Percentiles rank a stretch among this genome's conserved stretches.
These are phyloP conservation scores for Turritopsis dohrnii DNA, from an alignment of 30 jellyfish, hydroid and myxozoan genomes.

Conservation along the genomic window DNA sequence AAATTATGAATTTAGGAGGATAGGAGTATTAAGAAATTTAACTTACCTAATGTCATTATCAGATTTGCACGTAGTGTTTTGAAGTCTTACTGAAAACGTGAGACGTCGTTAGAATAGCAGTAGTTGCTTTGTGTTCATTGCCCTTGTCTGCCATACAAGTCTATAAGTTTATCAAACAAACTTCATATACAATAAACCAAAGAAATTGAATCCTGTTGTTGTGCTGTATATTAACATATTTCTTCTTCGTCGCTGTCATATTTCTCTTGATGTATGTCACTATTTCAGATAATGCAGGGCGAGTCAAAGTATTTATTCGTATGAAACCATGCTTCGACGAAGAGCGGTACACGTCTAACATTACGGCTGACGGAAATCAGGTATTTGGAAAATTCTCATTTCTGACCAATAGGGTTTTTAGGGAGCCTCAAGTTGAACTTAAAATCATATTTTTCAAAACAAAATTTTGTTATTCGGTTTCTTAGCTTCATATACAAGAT, in stretches of 20 bases:
- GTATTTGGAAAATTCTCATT: not conserved
- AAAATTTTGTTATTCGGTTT: not conserved
- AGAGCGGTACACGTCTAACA: constrained; percentile 1
- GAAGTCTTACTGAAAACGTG: no score
- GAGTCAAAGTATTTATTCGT: constrained; percentile 45
- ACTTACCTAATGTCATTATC: no score
- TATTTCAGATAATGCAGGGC: constrained; percentile 24
- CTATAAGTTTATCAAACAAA: not conserved
- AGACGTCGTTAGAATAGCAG: no score
- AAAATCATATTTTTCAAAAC: not conserved
- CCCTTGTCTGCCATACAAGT: not conserved
- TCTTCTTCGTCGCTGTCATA: no score
- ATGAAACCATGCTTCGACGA: constrained; percentile 32
- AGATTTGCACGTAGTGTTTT: no score
- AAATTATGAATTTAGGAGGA: no score
- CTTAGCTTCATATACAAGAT: constrained; percentile 11
- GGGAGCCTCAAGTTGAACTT: not conserved
- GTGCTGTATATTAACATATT: no score
- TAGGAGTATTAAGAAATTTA: no score
- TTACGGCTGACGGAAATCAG: constrained; percentile 4
- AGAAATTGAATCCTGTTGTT: not conserved
- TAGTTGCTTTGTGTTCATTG: no score
- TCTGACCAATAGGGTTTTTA: no score
- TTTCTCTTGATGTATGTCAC: no score
- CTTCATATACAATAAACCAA: not conserved